Conservation (phyloP, 2,888 invertebrate genomes). For the Thumatha senex region DNA sequence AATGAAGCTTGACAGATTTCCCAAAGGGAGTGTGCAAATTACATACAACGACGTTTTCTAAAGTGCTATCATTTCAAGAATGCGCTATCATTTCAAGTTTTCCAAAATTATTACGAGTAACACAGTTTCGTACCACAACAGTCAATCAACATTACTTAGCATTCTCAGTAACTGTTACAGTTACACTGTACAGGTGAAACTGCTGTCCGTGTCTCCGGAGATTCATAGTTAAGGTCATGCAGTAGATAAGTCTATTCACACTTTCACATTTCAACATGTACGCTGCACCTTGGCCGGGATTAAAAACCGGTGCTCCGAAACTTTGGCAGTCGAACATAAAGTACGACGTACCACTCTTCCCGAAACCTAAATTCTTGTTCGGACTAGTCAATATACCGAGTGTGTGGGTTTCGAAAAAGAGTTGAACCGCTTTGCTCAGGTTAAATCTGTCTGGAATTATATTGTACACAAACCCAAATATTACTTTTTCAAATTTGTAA, state of each 20-base stretch:
- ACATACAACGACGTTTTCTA: no score
- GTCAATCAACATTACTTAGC: constrained; percentile 38
- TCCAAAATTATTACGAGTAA: not conserved
- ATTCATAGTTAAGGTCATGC: constrained; percentile 85
- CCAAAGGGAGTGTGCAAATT: no score
- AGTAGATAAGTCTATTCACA: constrained; percentile 85
- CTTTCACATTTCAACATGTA: constrained; percentile 85
- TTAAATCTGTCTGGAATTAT: constrained; percentile 83
- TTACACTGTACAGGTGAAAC: constrained; percentile 74
- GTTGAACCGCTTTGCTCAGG: constrained; percentile 84
- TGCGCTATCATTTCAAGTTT: not conserved
- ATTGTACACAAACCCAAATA: constrained; percentile 86
- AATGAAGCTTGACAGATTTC: no score
- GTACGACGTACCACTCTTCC: constrained; percentile 79
- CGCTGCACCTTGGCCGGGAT: constrained; percentile 81
- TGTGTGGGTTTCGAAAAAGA: constrained; percentile 81
- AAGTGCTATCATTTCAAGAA: no score
- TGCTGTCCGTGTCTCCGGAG: constrained; percentile 79
- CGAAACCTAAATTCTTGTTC: constrained; percentile 79
- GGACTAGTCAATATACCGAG: constrained; percentile 82
- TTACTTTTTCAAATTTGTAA: constrained; percentile 81
- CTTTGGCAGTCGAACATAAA: constrained; percentile 88
- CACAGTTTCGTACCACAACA: not conserved
- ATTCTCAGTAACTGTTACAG: constrained; percentile 55
- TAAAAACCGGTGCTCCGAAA: constrained; percentile 84